Base-by-base conservation (phyloP, 1,140 invertebrate genomes). In the Campoletis sonorensis region DNA sequence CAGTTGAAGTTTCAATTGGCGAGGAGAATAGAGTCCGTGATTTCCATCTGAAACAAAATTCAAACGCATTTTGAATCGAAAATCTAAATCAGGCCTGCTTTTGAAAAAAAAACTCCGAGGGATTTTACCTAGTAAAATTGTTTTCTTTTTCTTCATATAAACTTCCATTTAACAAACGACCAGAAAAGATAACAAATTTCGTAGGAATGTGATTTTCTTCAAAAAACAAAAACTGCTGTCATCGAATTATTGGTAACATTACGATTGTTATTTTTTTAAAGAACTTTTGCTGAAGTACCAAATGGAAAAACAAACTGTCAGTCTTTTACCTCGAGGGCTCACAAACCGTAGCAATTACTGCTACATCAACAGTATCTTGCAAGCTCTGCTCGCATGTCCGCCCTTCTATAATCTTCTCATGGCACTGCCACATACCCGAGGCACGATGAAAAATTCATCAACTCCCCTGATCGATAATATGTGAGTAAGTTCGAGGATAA, bases 341-440 rank as follows among this genome's bases (percentile, higher is more conserved):
- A 96, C 95, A 51, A 99, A 99, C 91, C 94, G 95, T 75, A 97
- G 96, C 71, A 99, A 98, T 93, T 98, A 97, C 92, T 99, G 98
- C 92, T 99, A 98, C 87, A 97, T 98, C 33, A 99, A 99, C 92
- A 97, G 98, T 37, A 97, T 96, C 80, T 91, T 98, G 49, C 97
- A 98, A 93, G 97, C 98, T 0, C 92, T 99, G 72, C 92, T 99
- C 0, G 97, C 97, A 30, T 99, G 98, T 91, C 96, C 98, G 21
- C 97, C 98, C 0, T 97, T 99, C 92, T 98, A 97, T 89, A 98
- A 98, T 92, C 93, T 98, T 86, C 92, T 99, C 83, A 95, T 95
- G 85, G 94, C 95, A 61, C 90, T 96, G 84, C 94, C 94, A 10
- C 93, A 94, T 86, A 93, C 94, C 78, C 89, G 92, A 85, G 88